Evolutionary conservation across 2,113 vertebrate species (phyloP).

Genomic region (Tachycineta bicolor): DNA sequence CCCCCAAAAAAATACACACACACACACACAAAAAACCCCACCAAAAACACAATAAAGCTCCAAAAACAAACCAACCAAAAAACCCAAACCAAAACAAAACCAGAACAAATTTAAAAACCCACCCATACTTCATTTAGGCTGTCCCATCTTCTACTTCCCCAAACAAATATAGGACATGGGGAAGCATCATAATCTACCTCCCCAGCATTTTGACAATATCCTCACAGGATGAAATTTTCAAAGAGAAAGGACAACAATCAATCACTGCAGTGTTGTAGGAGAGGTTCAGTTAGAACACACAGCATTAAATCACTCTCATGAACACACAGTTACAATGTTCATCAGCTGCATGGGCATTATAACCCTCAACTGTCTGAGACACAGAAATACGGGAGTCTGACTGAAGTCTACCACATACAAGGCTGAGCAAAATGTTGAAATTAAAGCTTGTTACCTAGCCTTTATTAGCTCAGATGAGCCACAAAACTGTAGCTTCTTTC

Average conservation of each 20-base stretch:
- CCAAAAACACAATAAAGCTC: background rate
- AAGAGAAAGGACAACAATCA: background rate
- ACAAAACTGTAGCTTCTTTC: background rate
- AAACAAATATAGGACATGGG: accelerated
- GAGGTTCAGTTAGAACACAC: background rate
- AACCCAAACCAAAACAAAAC: background rate
- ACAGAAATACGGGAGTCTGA: background rate
- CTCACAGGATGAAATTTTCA: background rate
- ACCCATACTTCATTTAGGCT: background rate
- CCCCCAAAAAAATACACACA: too few relatives aligned
- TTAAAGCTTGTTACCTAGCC: background rate
- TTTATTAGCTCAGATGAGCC: background rate
- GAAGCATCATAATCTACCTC: background rate
- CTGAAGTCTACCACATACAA: background rate
- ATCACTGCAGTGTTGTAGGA: background rate
- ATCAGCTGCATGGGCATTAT: background rate
- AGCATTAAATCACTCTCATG: background rate
- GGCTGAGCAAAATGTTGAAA: background rate
- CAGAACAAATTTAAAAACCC: background rate
- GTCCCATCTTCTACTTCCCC: background rate
- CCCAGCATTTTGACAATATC: background rate
- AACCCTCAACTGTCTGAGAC: background rate
- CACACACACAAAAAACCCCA: too few relatives aligned
- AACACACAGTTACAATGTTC: accelerated
- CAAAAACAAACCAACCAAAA: background rate